A percentile compares a stretch with the other conserved stretches of the same genome.
Evolutionary conservation across 2,797 vertebrate species (phyloP).

Genomic region (Myoxocephalus aenaeus): DNA sequence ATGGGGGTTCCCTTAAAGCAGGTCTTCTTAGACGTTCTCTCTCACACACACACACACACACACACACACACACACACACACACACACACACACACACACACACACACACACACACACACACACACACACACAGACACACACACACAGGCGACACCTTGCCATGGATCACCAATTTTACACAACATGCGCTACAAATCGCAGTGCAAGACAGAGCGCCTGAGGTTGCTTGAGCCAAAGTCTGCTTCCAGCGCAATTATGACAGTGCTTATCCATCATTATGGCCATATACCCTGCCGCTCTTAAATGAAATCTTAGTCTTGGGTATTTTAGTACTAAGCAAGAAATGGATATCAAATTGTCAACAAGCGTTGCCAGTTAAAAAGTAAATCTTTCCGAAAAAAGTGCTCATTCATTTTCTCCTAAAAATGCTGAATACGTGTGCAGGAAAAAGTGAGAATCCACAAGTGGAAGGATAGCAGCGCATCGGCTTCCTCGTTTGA

Average conservation of each 20-base stretch:
- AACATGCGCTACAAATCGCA: conserved; percentile 36
- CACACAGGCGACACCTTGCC: conserved; percentile 16
- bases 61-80: conserved; percentile 7
- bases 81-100: conserved; percentile 7
- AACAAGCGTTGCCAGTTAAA: background rate
- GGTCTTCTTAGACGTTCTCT: conserved; percentile 21
- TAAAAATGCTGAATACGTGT: background rate
- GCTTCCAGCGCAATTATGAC: conserved; percentile 45
- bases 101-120: conserved; percentile 13
- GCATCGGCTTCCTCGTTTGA: conserved; percentile 13
- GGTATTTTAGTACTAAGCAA: background rate
- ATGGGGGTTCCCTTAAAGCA: conserved; percentile 76
- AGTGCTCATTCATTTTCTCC: background rate
- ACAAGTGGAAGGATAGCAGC: background rate
- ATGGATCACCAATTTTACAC: conserved; percentile 46
- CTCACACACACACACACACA: conserved; percentile 4
- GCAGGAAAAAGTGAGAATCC: conserved; percentile 11
- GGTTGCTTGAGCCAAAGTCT: conserved; percentile 38
- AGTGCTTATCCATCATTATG: conserved; percentile 30
- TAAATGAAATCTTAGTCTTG: background rate
- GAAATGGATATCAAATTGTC: background rate
- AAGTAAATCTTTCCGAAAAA: background rate
- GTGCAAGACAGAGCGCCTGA: background rate
- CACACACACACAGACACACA: conserved; percentile 10
- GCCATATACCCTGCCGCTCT: conserved; percentile 1